phyloP scores from a whole-genome alignment of 2,113 vertebrate species.

The Panthera tigris region DNA sequence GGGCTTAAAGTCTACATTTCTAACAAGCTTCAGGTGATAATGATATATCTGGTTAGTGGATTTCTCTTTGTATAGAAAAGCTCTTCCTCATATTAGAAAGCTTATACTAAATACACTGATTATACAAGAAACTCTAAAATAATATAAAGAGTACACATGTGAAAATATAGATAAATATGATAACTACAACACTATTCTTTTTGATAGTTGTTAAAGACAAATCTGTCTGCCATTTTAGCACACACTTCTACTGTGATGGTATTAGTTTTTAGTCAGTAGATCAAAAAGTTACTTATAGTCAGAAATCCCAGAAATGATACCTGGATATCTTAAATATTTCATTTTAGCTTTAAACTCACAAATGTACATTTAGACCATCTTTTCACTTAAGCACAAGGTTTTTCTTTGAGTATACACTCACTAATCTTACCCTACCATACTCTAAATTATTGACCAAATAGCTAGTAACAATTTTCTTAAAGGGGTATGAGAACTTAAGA shows the following conservation, averaged over 20 bases:
- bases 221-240: neutral
- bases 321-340: neutral
- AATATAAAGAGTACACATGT: neutral
- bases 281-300: neutral
- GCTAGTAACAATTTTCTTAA: neutral
- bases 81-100: neutral
- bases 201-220: neutral
- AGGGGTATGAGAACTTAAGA: neutral
- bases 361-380: neutral
- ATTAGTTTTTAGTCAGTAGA: neutral
- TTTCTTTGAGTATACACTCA: neutral
- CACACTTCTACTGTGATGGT: neutral
- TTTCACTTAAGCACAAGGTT: neutral
- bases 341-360: neutral
- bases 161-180: neutral
- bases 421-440: neutral
- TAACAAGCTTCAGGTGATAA: neutral
- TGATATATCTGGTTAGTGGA: neutral
- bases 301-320: neutral
- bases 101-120: neutral
- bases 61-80: neutral
- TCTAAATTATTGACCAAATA: neutral
- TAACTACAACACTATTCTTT: neutral
- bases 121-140: neutral
- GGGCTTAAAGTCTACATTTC: neutral